These are phyloP conservation scores for Orycteropus afer DNA, from an alignment of 2,113 vertebrate genomes.

Conservation along the genomic window DNA sequence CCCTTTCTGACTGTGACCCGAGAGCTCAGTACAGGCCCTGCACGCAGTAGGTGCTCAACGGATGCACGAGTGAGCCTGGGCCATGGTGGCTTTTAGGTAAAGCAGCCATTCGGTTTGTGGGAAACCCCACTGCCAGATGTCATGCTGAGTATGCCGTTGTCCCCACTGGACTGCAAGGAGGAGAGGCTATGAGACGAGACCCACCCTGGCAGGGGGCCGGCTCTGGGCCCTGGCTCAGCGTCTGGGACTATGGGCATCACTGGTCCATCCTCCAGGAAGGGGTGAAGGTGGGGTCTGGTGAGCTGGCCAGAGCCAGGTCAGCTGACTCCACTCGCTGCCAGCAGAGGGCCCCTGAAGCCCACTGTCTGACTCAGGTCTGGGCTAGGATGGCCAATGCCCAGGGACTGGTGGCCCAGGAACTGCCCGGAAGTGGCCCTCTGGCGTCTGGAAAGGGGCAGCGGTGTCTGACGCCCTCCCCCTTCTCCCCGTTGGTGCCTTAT, in stretches of 20 bases:
- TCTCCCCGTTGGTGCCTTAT: background rate
- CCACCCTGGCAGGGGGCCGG: background rate
- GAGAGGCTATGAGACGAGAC: background rate
- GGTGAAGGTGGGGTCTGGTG: too few species aligned
- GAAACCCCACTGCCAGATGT: background rate
- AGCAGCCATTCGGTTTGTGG: background rate
- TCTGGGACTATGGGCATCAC: background rate
- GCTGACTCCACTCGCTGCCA: background rate
- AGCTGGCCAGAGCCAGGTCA: background rate
- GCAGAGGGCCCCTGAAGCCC: conserved; percentile 45
- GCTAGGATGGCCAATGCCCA: too few species aligned
- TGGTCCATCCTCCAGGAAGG: background rate
- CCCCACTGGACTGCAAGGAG: background rate
- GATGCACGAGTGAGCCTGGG: background rate
- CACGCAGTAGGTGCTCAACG: background rate
- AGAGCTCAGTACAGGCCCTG: background rate
- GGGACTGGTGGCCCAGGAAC: too few species aligned
- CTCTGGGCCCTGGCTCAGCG: background rate
- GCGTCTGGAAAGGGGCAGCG: background rate
- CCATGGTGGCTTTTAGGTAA: background rate
- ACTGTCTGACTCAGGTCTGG: background rate
- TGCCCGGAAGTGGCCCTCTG: background rate
- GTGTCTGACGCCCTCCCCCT: background rate
- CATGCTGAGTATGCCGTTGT: background rate
- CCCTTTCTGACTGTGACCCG: background rate